Conservation (phyloP, 1,140 invertebrate species). For the Drosophila simulans region DNA sequence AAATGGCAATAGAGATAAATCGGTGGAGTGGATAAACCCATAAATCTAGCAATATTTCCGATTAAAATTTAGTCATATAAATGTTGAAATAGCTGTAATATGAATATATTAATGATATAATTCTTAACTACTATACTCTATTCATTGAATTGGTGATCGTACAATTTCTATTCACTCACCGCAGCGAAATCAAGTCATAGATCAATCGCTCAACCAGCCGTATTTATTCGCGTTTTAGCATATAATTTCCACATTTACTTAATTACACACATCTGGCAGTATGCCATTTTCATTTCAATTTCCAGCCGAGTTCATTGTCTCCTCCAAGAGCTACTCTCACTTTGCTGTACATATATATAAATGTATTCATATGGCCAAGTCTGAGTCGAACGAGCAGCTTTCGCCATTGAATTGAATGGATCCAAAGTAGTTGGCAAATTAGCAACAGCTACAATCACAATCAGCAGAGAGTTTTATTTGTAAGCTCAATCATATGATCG, state of each 20-base stretch:
- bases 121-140: neutral
- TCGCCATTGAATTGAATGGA: constrained; percentile 51
- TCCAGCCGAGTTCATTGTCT: constrained; percentile 75
- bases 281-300: constrained; percentile 73
- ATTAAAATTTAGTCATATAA: no score
- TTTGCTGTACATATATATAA: constrained; percentile 8
- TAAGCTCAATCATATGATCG: constrained; percentile 63
- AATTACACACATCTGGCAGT: constrained; percentile 61
- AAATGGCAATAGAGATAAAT: neutral
- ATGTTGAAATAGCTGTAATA: no score
- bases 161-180: constrained; percentile 29
- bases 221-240: constrained; percentile 28
- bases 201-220: constrained; percentile 33
- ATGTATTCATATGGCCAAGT: neutral
- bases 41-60: neutral
- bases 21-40: neutral
- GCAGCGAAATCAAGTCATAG: constrained; percentile 38
- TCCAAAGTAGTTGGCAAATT: constrained; percentile 76
- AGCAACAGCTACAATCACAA: constrained; percentile 67
- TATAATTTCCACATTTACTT: constrained; percentile 70
- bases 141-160: neutral
- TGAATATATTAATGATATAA: neutral
- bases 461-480: constrained; percentile 38
- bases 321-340: constrained; percentile 56
- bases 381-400: constrained; percentile 57